Conservation (phyloP, 2,888 invertebrate species). For the Xestoiulus laeticollis region DNA sequence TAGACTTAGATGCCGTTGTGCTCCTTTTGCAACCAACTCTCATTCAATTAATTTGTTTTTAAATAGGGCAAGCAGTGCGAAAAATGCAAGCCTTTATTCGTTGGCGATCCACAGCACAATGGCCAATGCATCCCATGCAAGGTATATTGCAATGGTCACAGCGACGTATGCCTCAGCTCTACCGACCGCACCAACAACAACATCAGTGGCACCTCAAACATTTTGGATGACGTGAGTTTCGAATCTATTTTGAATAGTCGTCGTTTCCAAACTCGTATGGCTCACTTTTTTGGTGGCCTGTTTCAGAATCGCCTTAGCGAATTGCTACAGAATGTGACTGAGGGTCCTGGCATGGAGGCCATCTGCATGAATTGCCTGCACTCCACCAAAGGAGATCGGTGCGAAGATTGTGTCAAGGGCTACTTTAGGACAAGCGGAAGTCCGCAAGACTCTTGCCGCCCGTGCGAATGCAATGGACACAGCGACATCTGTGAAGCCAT, state of each 20-base stretch:
- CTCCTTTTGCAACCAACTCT: too few species aligned
- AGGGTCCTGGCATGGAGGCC: conserved; percentile 70
- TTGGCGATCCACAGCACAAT: conserved; percentile 86
- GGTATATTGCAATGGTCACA: conserved; percentile 90
- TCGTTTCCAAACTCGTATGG: not conserved
- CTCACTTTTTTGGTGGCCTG: not conserved
- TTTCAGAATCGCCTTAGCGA: conserved; percentile 36
- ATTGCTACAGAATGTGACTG: conserved; percentile 58
- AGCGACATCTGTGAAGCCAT: conserved; percentile 89
- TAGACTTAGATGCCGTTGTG: too few species aligned
- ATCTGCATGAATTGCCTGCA: conserved; percentile 86
- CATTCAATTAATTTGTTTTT: not conserved
- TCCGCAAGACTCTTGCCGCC: conserved; percentile 77
- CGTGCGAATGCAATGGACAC: conserved; percentile 94
- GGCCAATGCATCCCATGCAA: conserved; percentile 87
- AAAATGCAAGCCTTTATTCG: conserved; percentile 87
- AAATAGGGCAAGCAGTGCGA: conserved; percentile 85
- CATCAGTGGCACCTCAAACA: not conserved
- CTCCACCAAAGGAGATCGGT: conserved; percentile 81
- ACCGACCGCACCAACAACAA: conserved; percentile 56
- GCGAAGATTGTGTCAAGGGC: conserved; percentile 81
- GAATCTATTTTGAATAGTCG: too few species aligned
- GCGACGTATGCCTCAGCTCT: conserved; percentile 73
- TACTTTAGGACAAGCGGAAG: conserved; percentile 73
- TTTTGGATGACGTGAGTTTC: conserved; percentile 44